Conservation (phyloP, 1,140 invertebrate species). For the Thalassaphorura encarpata region DNA sequence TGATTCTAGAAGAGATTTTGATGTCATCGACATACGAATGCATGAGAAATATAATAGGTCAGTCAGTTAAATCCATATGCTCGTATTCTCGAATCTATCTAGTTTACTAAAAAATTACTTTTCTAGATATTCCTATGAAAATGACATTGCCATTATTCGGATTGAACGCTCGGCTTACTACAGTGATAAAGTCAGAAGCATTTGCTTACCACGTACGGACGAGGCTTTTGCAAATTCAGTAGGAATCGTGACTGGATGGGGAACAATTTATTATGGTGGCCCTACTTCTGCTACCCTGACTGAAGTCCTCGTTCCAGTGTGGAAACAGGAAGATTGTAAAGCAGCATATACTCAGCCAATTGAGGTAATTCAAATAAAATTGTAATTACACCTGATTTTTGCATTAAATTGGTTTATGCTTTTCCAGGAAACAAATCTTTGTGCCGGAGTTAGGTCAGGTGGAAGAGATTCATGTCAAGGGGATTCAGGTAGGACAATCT, state of each 20-base stretch:
- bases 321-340: constrained; percentile 58
- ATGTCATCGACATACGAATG: constrained; percentile 49
- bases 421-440: constrained; percentile 50
- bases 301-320: constrained; percentile 68
- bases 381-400: background rate
- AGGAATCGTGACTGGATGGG: constrained; percentile 66
- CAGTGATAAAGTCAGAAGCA: constrained; percentile 68
- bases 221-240: constrained; percentile 50
- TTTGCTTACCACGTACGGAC: constrained; percentile 61
- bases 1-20: constrained; percentile 55
- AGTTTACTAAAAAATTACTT: constrained; percentile 14
- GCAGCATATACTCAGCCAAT: constrained; percentile 49
- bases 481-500: constrained; percentile 28
- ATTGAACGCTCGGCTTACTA: constrained; percentile 56
- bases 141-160: constrained; percentile 72
- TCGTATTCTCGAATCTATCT: background rate
- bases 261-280: constrained; percentile 51
- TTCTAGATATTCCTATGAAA: constrained; percentile 49
- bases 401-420: constrained; percentile 33
- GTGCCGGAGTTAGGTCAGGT: constrained; percentile 58
- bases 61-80: background rate
- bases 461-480: constrained; percentile 69
- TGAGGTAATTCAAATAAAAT: constrained; percentile 32
- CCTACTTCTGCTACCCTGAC: constrained; percentile 56
- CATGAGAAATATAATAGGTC: constrained; percentile 51